Base-by-base conservation (phyloP, 2,888 invertebrate genomes). In the Pammene fasciana region DNA sequence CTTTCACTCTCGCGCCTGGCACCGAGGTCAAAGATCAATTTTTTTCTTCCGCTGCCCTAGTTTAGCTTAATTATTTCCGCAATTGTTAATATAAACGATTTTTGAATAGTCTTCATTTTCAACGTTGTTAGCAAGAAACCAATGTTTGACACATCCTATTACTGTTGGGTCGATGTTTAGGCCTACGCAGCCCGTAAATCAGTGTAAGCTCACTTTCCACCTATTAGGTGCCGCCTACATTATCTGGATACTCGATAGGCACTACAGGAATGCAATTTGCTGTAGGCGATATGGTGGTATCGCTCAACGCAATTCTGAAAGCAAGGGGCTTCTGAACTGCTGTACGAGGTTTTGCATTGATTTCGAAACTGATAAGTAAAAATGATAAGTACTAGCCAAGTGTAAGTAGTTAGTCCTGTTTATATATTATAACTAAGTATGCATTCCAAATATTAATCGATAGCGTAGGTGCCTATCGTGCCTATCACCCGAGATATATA, bases 151-250 rank as follows among this genome's bases (percentile, higher is more conserved):
- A 65, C 36, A 60, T 68, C 18, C 26, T 59, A 54, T 59, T 46
- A 11, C 14, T 59, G 46, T 68, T 55, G 48, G 48, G 46, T 62
- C 56, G 50, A 54, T 68, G 64, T 66, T 67, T 50, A 64, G 65
- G 43, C 60, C 68, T 70, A 67, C 72, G 71, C 72, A 72, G 72
- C 67, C 71, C 72, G 68, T 73, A 71, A 75, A 75, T 76, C 76
- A 81, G 79, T 81, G 80, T 81, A 80, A 77, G 82, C 81, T 80
- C 81, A 80, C 80, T 81, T 81, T 82, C 83, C 84, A 89, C 88
- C 86, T 80, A 85, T 88, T 85, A 88, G 11, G 59, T 45, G 14
- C 85, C 87, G 82, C 88, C 90, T 86, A 89, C 90, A 83, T 83
- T 79, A 80, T 76, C 76, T 75, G 79, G 79, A 80, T 82, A 83